These are phyloP conservation scores for Phyto melanocephala DNA, from an alignment of 2,888 invertebrate species.

Conservation along the genomic window DNA sequence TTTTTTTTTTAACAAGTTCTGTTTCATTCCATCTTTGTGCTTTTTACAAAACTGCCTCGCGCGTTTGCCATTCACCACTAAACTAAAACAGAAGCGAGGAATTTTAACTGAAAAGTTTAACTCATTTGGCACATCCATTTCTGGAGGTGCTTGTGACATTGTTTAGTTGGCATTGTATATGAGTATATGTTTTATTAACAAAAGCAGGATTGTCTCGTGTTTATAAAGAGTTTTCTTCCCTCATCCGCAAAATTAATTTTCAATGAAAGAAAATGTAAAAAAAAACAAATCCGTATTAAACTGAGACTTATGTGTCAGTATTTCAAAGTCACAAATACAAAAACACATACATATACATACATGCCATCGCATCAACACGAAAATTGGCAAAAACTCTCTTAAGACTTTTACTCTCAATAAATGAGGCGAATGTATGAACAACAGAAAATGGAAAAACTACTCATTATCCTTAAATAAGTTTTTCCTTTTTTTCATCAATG, in stretches of 20 bases:
- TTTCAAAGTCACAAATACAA: not conserved
- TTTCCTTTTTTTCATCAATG: constrained; percentile 30
- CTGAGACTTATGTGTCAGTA: not conserved
- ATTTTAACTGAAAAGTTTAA: constrained; percentile 1
- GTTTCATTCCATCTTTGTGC: not conserved
- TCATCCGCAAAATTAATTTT: not conserved
- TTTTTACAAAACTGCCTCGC: constrained; percentile 24
- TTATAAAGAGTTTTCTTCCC: too few species aligned
- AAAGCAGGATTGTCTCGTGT: too few species aligned
- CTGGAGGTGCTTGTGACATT: not conserved
- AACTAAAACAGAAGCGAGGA: constrained; percentile 31
- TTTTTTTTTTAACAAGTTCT: not conserved
- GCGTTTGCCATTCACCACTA: constrained; percentile 57
- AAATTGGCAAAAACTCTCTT: not conserved
- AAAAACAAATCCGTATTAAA: not conserved
- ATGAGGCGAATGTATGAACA: not conserved
- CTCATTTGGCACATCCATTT: constrained; percentile 11
- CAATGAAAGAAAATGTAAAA: not conserved
- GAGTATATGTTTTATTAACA: too few species aligned
- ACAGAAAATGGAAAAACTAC: not conserved
- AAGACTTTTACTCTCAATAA: constrained; percentile 33
- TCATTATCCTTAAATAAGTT: constrained; percentile 13
- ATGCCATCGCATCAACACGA: not conserved
- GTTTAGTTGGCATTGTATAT: not conserved
- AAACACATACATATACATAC: not conserved